These are phyloP conservation scores for Sylvietta virens DNA, from an alignment of 2,113 vertebrate genomes.

Conservation along the genomic window DNA sequence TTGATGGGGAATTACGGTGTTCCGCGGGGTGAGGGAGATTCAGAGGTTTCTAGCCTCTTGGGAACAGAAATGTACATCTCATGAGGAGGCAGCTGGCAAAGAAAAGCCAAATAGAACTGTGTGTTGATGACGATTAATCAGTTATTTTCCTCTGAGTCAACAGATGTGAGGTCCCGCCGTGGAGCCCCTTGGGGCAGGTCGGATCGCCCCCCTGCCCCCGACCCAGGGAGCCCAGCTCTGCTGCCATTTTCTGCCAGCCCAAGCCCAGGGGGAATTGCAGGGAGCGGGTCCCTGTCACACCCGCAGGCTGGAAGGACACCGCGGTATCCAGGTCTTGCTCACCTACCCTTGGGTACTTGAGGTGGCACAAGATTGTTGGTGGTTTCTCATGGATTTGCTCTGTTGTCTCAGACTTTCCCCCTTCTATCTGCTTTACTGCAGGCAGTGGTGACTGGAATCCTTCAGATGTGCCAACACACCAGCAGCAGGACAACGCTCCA, in stretches of 20 bases:
- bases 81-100: neutral
- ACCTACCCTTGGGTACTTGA: fast-evolving
- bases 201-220: neutral
- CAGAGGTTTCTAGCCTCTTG: neutral
- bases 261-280: fast-evolving
- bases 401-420: neutral
- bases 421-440: neutral
- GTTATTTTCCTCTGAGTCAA: neutral
- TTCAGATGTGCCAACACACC: fast-evolving
- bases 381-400: neutral
- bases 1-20: neutral
- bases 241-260: neutral
- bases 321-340: neutral
- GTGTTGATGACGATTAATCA: neutral
- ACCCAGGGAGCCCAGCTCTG: fast-evolving
- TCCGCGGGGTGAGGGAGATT: neutral
- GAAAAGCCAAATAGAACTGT: neutral
- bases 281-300: neutral
- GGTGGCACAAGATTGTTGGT: neutral
- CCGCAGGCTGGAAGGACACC: fast-evolving
- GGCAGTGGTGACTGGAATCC: neutral
- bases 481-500: neutral
- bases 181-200: neutral
- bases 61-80: neutral
- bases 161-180: neutral